Conservation (phyloP, 2,888 invertebrate genomes). For the Chloroclysta siterata region DNA sequence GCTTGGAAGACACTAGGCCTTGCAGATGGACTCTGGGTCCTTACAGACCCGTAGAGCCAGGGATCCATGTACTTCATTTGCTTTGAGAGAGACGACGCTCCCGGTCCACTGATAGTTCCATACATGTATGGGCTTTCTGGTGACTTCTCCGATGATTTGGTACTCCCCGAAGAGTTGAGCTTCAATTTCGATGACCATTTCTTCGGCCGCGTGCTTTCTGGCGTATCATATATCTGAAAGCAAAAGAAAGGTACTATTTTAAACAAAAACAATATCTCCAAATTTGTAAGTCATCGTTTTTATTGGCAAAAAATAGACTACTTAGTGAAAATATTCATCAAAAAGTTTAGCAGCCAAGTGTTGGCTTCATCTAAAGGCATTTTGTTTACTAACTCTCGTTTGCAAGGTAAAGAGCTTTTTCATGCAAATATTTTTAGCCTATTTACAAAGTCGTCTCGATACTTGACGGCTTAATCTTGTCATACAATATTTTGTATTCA, state of each 20-base stretch:
- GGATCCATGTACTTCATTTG: slow-evolving; percentile 94
- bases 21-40: slow-evolving; percentile 80
- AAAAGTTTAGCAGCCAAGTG: slow-evolving; percentile 47
- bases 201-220: slow-evolving; percentile 85
- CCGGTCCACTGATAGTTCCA: slow-evolving; percentile 84
- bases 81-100: slow-evolving; percentile 90
- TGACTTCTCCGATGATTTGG: slow-evolving; percentile 77
- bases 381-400: slow-evolving; percentile 53
- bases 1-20: slow-evolving; percentile 80
- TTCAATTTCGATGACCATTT: slow-evolving; percentile 91
- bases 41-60: slow-evolving; percentile 93
- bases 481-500: slow-evolving; percentile 48
- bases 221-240: slow-evolving; percentile 80
- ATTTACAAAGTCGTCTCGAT: slow-evolving; percentile 55
- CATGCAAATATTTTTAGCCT: slow-evolving; percentile 58
- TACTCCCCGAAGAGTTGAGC: slow-evolving; percentile 79
- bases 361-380: slow-evolving; percentile 47
- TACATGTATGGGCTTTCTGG: slow-evolving; percentile 80
- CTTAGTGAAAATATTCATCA: slow-evolving; percentile 19
- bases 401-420: slow-evolving; percentile 55
- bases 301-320: slow-evolving; percentile 8
- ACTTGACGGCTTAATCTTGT: slow-evolving; percentile 53
- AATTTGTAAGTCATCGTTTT: slow-evolving; percentile 7
- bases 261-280: slow-evolving; percentile 15
- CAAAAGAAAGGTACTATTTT: slow-evolving; percentile 33